Base-by-base conservation (phyloP, 2,888 invertebrate genomes). In the Lysandra bellargus region DNA sequence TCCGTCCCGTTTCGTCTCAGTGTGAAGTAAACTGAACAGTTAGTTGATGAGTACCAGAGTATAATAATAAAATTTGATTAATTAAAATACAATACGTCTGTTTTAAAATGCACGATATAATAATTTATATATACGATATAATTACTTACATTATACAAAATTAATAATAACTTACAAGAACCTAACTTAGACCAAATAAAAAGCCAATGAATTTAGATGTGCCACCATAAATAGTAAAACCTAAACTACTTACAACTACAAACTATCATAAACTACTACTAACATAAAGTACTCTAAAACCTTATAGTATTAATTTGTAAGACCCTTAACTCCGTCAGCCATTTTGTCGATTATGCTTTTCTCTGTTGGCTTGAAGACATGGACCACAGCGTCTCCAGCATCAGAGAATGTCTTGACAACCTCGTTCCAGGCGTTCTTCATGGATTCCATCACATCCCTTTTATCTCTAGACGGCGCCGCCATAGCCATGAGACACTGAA, bases 351-450 rank as follows among this genome's bases (percentile, higher is more conserved):
- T 75, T 6, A 88, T 82, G 79, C 90, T 90, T 82, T 91, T 92
- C 83, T 94, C 93, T 0, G 92, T 92, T 0, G 93, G 93, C 76
- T 91, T 92, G 82, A 93, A 92, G 6, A 91, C 92, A 78, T 93
- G 86, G 2, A 93, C 92, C 0, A 93, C 91, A 0, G 92, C 90
- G 78, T 93, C 92, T 0, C 92, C 89, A 0, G 93, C 94, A 17
- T 92, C 88, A 12, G 87, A 88, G 53, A 93, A 82, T 0, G 92
- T 91, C 82, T 86, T 89, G 61, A 90, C 91, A 73, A 91, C 87
- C 53, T 90, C 92, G 37, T 86, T 86, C 93, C 92, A 92, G 0
- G 93, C 92, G 78, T 85, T 85, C 81, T 92, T 93, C 89, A 93
- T 87, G 0, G 91, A 87, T 0, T 93, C 94, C 90, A 91, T 88